Conservation (phyloP, 2,113 vertebrate species). For the Campylomormyrus tamandua region DNA sequence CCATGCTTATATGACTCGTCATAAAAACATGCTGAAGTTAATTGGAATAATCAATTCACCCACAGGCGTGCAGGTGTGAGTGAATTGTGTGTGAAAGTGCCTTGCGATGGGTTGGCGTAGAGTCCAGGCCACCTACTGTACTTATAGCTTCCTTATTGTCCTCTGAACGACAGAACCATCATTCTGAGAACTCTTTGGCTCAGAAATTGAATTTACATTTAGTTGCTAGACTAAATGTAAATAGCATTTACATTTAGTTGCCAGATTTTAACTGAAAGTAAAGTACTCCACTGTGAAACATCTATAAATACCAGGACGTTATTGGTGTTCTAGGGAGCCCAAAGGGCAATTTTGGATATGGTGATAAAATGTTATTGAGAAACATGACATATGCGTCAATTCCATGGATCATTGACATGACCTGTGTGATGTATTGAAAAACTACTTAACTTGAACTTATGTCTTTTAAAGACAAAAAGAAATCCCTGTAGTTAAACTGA, state of each 20-base stretch:
- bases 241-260: not conserved
- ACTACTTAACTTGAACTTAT: not conserved
- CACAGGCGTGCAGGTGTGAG: too few species aligned
- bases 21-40: too few species aligned
- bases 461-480: not conserved
- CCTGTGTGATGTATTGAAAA: not conserved
- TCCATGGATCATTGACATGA: not conserved
- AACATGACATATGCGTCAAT: not conserved
- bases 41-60: too few species aligned
- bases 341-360: not conserved
- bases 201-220: not conserved
- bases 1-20: not conserved
- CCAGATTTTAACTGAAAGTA: not conserved
- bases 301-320: not conserved
- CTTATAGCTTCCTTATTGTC: not conserved
- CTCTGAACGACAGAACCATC: not conserved
- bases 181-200: not conserved
- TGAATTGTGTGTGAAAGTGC: too few species aligned
- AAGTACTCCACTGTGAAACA: not conserved
- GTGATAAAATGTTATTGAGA: not conserved
- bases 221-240: not conserved
- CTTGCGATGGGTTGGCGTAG: not conserved
- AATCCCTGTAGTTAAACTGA: not conserved
- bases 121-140: not conserved
- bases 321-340: not conserved